A percentile compares a stretch with the other conserved stretches of the same genome.
phyloP scores from a whole-genome alignment of 2,888 invertebrate genomes.

The Cyrtodaria siliqua region DNA sequence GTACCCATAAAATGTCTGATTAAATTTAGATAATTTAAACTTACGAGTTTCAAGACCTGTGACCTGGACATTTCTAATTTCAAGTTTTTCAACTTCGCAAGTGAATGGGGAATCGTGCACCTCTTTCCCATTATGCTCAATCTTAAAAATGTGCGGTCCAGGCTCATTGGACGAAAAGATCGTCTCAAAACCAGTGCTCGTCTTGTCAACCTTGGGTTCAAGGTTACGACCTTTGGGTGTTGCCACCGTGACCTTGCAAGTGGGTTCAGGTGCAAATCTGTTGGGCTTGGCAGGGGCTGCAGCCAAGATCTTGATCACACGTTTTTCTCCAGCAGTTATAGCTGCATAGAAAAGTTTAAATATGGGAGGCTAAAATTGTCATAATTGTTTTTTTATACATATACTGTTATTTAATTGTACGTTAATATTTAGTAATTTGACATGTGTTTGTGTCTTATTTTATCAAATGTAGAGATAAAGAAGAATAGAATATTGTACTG shows the following conservation, averaged over 20 bases:
- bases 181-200: constrained; percentile 91
- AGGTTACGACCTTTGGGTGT: constrained; percentile 56
- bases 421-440: too few species aligned
- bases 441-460: too few species aligned
- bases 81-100: constrained; percentile 86
- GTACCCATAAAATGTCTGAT: too few species aligned
- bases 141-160: constrained; percentile 83
- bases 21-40: too few species aligned
- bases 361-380: too few species aligned
- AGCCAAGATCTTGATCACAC: constrained; percentile 43
- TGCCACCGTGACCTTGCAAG: constrained; percentile 87
- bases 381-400: too few species aligned
- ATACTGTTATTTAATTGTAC: too few species aligned
- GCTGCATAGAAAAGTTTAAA: constrained; percentile 35
- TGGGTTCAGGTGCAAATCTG: constrained; percentile 87
- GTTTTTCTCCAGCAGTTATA: constrained; percentile 51
- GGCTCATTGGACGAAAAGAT: constrained; percentile 82
- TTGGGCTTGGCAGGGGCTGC: constrained; percentile 50
- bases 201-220: constrained; percentile 88
- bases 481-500: too few species aligned
- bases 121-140: constrained; percentile 83
- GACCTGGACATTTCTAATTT: constrained; percentile 94
- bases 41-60: constrained; percentile 95
- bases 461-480: too few species aligned
- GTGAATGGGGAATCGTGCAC: constrained; percentile 84